Base-by-base conservation (phyloP, 2,888 invertebrate species). In the Calameuta filiformis region DNA sequence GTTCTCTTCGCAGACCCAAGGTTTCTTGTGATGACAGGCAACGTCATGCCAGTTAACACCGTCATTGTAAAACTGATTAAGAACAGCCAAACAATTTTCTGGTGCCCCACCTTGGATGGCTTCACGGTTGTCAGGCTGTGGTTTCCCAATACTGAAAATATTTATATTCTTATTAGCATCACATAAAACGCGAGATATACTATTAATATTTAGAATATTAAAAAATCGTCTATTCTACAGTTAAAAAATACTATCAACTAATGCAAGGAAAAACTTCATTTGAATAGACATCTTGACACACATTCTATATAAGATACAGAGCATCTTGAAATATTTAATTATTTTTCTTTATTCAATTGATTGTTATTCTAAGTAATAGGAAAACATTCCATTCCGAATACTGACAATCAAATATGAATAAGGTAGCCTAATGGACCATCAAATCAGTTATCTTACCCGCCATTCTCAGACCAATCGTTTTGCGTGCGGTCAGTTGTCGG, bases 11-110 rank as follows among this genome's bases (percentile, higher is more conserved):
- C 97, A 97, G 56, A 97, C 95, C 93, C 96, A 97, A 1, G 97
- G 95, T 92, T 97, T 97, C 90, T 95, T 95, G 91, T 97, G 97
- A 90, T 97, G 97, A 90, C 97, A 97, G 81, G 97, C 97, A 75
- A 97, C 97, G 89, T 97, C 93, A 90, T 97, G 97, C 97, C 97
- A 97, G 92, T 97, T 96, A 75, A 97, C 95, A 37, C 97, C 97
- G 88, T 97, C 97, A 86, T 97, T 96, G 93, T 97, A 97, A 93
- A 97, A 97, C 91, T 97, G 96, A 92, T 97, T 97, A 76, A 97
- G 93, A 83, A 97, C 93, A 1, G 96, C 97, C 82, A 97, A 91
- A 89, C 97, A 97, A 91, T 97, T 97, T 92, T 97, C 97, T 37
- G 95, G 94, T 2, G 97, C 96, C 75, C 97, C 97, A 35, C 95